Conservation (phyloP, 2,797 vertebrate species). For the Cyclopterus lumpus region DNA sequence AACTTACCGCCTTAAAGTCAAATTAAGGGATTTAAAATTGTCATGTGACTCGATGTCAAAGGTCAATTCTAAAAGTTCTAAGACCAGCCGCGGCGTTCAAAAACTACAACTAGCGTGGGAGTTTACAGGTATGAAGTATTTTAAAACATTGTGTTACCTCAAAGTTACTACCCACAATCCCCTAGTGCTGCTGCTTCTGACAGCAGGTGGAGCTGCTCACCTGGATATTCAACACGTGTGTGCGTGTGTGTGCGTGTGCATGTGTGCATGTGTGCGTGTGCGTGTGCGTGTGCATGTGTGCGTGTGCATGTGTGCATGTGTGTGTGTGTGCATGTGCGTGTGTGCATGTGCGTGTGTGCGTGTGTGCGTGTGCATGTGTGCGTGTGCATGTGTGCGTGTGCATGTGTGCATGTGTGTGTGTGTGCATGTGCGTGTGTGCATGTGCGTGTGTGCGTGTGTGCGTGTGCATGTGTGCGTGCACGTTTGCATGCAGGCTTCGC, state of each 20-base stretch:
- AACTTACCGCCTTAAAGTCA: slow-evolving; percentile 19
- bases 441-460: background rate
- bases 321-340: no score
- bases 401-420: background rate
- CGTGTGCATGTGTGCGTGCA: background rate
- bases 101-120: background rate
- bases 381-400: background rate
- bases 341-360: background rate
- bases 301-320: background rate
- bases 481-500: background rate
- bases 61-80: no score
- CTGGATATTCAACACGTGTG: background rate
- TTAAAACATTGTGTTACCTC: slow-evolving; percentile 10
- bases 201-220: slow-evolving; percentile 26
- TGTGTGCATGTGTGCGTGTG: background rate
- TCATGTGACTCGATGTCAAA: background rate
- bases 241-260: background rate
- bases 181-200: background rate
- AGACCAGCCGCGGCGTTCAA: background rate
- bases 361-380: background rate
- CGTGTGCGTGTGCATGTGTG: background rate
- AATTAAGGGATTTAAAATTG: background rate
- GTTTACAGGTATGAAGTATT: background rate
- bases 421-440: background rate
- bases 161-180: slow-evolving; percentile 23